phyloP scores from a whole-genome alignment of 2,888 invertebrate species.

The Prosopocoilus inquinatus region DNA sequence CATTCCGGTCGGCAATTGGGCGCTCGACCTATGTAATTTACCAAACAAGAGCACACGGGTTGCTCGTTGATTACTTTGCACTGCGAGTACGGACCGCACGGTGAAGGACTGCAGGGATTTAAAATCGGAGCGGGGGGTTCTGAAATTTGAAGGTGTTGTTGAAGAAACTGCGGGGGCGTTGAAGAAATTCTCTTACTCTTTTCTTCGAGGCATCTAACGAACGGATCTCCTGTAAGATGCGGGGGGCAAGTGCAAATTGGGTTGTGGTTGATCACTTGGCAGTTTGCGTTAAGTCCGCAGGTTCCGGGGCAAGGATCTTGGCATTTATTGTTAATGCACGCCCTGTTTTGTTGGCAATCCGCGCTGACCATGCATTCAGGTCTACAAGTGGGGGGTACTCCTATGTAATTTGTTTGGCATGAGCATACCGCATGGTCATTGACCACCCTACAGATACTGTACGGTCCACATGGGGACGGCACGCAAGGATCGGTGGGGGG shows the following conservation, averaged over 20 bases:
- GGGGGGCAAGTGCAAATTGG: slow-evolving; percentile 79
- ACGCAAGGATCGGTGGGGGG: slow-evolving; percentile 57
- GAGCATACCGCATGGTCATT: slow-evolving; percentile 78
- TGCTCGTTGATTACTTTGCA: slow-evolving; percentile 75
- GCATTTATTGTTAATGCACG: slow-evolving; percentile 79
- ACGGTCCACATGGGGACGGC: slow-evolving; percentile 77
- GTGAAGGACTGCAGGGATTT: slow-evolving; percentile 79
- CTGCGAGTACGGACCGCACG: slow-evolving; percentile 82
- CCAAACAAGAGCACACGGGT: slow-evolving; percentile 77
- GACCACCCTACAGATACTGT: slow-evolving; percentile 71
- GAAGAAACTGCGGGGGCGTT: not conserved
- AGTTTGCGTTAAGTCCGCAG: slow-evolving; percentile 80
- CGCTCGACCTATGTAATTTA: slow-evolving; percentile 77
- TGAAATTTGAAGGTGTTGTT: slow-evolving; percentile 46
- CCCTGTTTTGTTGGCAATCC: slow-evolving; percentile 76
- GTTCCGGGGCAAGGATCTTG: slow-evolving; percentile 78
- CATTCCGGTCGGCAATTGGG: slow-evolving; percentile 87
- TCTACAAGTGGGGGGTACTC: slow-evolving; percentile 72
- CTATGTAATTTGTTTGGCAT: slow-evolving; percentile 74
- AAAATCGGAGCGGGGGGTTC: slow-evolving; percentile 47
- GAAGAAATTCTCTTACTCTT: slow-evolving; percentile 58
- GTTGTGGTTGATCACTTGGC: slow-evolving; percentile 81
- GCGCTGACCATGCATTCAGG: slow-evolving; percentile 83
- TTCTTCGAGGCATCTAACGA: slow-evolving; percentile 67
- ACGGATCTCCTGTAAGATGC: slow-evolving; percentile 78